These are phyloP conservation scores for Pollenia amentaria DNA, from an alignment of 2,888 invertebrate genomes.

Conservation along the genomic window DNA sequence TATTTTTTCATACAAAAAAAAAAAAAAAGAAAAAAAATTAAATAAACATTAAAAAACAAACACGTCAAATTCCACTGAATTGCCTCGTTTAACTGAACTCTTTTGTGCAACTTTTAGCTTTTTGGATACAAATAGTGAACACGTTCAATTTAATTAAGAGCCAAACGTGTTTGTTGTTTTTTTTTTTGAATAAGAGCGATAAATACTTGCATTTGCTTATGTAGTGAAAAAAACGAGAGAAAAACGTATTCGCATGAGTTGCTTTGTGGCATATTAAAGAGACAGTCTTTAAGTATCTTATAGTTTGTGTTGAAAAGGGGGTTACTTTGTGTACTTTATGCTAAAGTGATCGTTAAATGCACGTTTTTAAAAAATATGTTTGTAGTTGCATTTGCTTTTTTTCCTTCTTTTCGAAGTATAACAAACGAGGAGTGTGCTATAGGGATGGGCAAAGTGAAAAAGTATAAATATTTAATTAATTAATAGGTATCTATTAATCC, in stretches of 20 bases:
- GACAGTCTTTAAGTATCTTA: constrained; percentile 1
- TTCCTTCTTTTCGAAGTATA: not conserved
- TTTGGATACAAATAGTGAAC: constrained; percentile 21
- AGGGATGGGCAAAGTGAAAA: too few relatives aligned
- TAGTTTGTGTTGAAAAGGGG: not conserved
- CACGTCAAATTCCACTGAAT: constrained; percentile 79
- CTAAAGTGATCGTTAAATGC: constrained; percentile 29
- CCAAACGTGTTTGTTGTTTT: constrained; percentile 26
- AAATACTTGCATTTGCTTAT: not conserved
- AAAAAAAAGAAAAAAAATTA: constrained; percentile 43
- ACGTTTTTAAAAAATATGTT: constrained; percentile 14
- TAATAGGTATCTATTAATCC: too few relatives aligned
- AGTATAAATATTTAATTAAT: too few relatives aligned
- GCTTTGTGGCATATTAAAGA: not conserved
- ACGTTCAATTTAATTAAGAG: constrained; percentile 43
- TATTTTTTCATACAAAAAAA: not conserved
- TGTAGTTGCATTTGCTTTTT: too few relatives aligned
- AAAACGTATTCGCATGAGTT: not conserved
- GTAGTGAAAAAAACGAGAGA: not conserved
- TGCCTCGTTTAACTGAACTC: constrained; percentile 78
- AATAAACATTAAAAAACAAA: constrained; percentile 14
- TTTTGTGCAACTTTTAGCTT: constrained; percentile 27
- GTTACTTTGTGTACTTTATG: not conserved
- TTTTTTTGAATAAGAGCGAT: constrained; percentile 1
- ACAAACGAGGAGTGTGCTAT: constrained; percentile 25